Evolutionary conservation across 2,113 vertebrate genomes (phyloP).

Genomic region (Callionymus lyra): DNA sequence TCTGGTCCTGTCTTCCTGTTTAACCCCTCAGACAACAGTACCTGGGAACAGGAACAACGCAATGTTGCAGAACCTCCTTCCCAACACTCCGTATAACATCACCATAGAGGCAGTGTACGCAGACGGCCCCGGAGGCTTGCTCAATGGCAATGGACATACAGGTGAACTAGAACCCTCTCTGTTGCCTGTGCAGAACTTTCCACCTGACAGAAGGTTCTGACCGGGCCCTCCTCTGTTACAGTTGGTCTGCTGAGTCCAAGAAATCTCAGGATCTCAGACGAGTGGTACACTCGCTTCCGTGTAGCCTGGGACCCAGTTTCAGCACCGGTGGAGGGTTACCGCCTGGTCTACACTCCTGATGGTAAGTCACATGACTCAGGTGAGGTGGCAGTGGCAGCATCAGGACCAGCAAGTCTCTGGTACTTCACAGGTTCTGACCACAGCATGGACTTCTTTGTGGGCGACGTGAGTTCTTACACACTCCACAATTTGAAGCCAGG

Average conservation of each 20-base stretch:
- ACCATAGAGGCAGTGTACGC: conserved; percentile 84
- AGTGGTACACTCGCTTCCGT: conserved; percentile 96
- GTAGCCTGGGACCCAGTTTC: conserved; percentile 88
- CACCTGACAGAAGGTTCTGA: too few relatives aligned
- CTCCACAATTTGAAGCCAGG: conserved; percentile 87
- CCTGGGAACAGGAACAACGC: conserved; percentile 91
- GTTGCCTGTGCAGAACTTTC: background rate
- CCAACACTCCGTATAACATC: conserved; percentile 91
- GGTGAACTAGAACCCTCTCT: conserved; percentile 49
- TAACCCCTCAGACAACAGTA: conserved; percentile 76
- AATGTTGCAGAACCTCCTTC: conserved; percentile 74
- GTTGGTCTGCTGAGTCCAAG: conserved; percentile 83
- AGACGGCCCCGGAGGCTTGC: conserved; percentile 80
- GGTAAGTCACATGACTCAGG: conserved; percentile 63
- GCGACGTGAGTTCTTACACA: conserved; percentile 84
- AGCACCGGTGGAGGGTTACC: conserved; percentile 88
- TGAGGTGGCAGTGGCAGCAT: too few relatives aligned
- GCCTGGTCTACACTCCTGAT: conserved; percentile 80
- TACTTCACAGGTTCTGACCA: conserved; percentile 69
- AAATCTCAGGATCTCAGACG: conserved; percentile 90
- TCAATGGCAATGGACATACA: conserved; percentile 84
- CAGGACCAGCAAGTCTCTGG: too few relatives aligned
- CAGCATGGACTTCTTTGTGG: conserved; percentile 83
- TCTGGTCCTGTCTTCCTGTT: conserved; percentile 2
- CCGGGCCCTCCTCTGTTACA: conserved; percentile 41